Conservation (phyloP, 2,113 vertebrate species). For the Notiomystis cincta region DNA sequence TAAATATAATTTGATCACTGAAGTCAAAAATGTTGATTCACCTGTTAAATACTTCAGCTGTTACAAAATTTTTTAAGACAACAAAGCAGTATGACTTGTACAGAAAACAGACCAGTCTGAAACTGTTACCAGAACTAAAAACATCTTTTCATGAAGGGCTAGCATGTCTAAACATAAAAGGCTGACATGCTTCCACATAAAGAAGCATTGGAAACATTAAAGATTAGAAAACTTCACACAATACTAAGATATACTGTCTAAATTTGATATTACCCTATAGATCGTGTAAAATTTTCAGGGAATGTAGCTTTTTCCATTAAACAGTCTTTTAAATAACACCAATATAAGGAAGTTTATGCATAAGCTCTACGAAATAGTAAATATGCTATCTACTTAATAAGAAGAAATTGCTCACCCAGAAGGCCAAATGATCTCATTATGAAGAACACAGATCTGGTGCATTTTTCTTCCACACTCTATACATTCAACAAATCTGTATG, state of each 20-base stretch:
- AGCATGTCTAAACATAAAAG: neutral
- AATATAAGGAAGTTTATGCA: neutral
- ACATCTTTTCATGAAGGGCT: neutral
- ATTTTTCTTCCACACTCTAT: constrained; percentile 95
- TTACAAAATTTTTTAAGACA: neutral
- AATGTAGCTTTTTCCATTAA: neutral
- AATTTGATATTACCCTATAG: neutral
- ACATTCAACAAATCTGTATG: constrained; percentile 92
- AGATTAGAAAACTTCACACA: neutral
- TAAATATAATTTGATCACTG: neutral
- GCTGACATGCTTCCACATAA: neutral
- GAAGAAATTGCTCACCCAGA: constrained; percentile 81
- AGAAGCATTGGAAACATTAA: neutral
- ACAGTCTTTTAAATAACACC: neutral
- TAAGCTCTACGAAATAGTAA: neutral
- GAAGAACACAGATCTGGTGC: constrained; percentile 98
- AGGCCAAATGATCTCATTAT: constrained; percentile 96
- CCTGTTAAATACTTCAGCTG: neutral
- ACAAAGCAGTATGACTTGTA: neutral
- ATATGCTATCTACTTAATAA: neutral
- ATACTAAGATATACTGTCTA: neutral
- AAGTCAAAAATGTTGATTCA: neutral
- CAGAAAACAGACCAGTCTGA: neutral
- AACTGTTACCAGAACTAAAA: neutral
- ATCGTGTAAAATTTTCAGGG: neutral